Evolutionary conservation across 2,888 invertebrate species (phyloP).

Genomic region (Dyspetes luteomarginatus): DNA sequence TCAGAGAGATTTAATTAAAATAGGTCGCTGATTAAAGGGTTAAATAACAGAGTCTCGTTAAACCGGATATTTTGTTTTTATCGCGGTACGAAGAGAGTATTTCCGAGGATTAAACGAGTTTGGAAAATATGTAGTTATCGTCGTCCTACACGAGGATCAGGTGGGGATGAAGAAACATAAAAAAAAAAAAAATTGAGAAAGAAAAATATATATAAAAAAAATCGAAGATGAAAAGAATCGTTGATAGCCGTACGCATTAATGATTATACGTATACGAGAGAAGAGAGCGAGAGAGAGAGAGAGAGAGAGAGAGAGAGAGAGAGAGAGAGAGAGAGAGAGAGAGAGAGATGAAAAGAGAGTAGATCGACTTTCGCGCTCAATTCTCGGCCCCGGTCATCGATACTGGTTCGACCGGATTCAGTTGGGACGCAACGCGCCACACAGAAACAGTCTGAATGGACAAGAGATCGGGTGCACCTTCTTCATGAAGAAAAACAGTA

Average conservation of each 20-base stretch:
- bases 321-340: background rate
- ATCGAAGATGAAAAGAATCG: constrained; percentile 18
- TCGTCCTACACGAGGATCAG: constrained; percentile 2
- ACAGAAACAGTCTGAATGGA: constrained; percentile 71
- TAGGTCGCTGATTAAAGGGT: constrained; percentile 21
- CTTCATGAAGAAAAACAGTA: constrained; percentile 63
- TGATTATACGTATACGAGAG: constrained; percentile 28
- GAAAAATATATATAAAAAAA: constrained; percentile 1
- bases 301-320: constrained; percentile 23
- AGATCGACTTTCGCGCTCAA: constrained; percentile 72
- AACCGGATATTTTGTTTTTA: background rate
- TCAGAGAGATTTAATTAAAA: constrained; percentile 5
- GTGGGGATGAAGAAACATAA: constrained; percentile 1
- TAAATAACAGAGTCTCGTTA: background rate
- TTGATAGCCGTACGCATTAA: constrained; percentile 37
- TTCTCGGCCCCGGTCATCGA: constrained; percentile 67
- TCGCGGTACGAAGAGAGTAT: background rate
- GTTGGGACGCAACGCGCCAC: constrained; percentile 57
- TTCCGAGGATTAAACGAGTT: constrained; percentile 33
- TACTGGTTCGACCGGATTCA: constrained; percentile 75
- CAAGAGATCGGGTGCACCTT: constrained; percentile 60
- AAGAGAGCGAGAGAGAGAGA: constrained; percentile 5
- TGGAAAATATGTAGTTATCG: background rate
- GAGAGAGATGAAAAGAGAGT: constrained; percentile 48
- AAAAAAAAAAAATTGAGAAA: too few relatives aligned